Evolutionary conservation across 2,888 invertebrate genomes (phyloP).

Genomic region (Drosophila imparisetae): DNA sequence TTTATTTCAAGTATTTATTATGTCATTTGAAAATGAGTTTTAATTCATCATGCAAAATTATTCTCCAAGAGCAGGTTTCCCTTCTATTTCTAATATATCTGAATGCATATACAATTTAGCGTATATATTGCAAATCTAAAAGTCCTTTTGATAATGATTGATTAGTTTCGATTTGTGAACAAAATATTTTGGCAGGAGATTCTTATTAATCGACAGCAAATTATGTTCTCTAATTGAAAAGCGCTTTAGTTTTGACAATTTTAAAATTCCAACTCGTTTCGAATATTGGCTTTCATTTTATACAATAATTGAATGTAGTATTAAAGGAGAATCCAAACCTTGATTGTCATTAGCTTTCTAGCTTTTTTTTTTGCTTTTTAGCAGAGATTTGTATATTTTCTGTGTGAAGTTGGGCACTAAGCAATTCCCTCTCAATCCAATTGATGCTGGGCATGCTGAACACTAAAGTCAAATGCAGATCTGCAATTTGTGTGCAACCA

Average conservation of each 20-base stretch:
- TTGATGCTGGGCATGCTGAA: constrained; percentile 3
- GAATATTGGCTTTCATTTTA: neutral
- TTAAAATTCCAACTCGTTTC: neutral
- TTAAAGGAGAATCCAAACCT: neutral
- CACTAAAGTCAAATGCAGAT: constrained; percentile 41
- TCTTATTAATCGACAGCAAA: neutral
- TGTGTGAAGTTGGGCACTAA: neutral
- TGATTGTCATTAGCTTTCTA: no score
- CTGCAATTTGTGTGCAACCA: constrained; percentile 9
- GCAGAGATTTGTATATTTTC: neutral
- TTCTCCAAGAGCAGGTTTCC: neutral
- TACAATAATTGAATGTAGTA: neutral
- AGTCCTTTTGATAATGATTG: neutral
- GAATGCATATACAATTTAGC: neutral
- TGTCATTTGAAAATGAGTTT: neutral
- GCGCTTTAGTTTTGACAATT: neutral
- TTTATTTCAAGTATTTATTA: neutral
- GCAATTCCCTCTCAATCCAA: neutral
- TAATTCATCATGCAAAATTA: neutral
- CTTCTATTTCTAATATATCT: neutral
- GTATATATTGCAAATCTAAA: neutral
- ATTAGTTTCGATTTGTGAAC: neutral
- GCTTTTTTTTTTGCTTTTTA: neutral
- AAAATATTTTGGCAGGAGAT: neutral
- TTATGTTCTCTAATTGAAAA: neutral